Base-by-base conservation (phyloP, 2,113 vertebrate species). In the Eptesicus fuscus region DNA sequence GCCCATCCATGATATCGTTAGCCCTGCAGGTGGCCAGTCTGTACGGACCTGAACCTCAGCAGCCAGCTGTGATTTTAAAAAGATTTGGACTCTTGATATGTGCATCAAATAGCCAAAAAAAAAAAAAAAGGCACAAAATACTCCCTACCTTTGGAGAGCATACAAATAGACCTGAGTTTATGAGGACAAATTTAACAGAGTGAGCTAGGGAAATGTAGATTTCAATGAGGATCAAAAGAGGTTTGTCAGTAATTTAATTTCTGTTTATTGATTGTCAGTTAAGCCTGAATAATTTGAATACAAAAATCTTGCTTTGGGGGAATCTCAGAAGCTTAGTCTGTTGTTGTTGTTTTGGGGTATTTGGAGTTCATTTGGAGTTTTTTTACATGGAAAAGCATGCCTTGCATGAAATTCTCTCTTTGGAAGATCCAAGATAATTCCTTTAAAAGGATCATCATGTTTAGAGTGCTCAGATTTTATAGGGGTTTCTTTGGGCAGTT, bases 41-140 rank as follows among this genome's bases (percentile, higher is more conserved):
- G 4, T 11, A 59, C 17, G 16, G 51, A 8, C 51, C 37, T 71
- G 42, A 44, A 37, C 73, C 20, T 2, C 51, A 42, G 40, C 42
- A 88, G 20, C 40, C 59, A 91, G 13, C 84, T 94, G 61, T 10
- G 85, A 74, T 56, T 88, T 91, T 85, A 85, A 67, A 94, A 91
- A 65, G 63, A 69, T 71, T 11, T 65, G 22, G 20, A 25, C 67
- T 90, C 51, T 85, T 76, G 53, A 7, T 32, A 42, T 40, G 3
- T 44, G 35, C 74, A 67, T n/a, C 53, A 40, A 47, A 56, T 44
- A 35, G 88, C 76, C 25, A 22, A 40, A 51, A 59, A 90, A 51
- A 37, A 11, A 53, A 56, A 90, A 51, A n/a, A 5, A 49, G 3
- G 5, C 67, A 76, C 40, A 37, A 44, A 35, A 59, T 37, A 14